phyloP scores from a whole-genome alignment of 53 echinoderm and acorn worm genomes.

The Holothuria leucospilota region DNA sequence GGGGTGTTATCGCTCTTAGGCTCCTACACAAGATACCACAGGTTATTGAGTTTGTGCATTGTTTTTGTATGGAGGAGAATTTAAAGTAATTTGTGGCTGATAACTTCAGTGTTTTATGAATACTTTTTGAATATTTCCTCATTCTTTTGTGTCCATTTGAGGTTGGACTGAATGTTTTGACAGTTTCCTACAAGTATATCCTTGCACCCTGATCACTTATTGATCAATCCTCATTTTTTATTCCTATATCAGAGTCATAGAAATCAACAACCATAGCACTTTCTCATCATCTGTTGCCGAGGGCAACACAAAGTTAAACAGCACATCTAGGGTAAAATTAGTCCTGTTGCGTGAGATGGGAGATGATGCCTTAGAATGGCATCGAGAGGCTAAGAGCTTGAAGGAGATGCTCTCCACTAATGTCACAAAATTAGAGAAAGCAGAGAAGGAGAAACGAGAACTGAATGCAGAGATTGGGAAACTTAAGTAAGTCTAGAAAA shows the following conservation, averaged over 20 bases:
- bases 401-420: background rate
- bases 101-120: too few species aligned
- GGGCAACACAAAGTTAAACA: slow-evolving; percentile 76
- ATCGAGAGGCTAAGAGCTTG: background rate
- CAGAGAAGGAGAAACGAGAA: background rate
- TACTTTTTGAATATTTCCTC: too few species aligned
- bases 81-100: too few species aligned
- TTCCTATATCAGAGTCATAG: slow-evolving; percentile 64
- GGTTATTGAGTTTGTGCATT: too few species aligned
- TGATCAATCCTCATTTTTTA: background rate
- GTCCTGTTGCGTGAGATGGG: slow-evolving; percentile 73
- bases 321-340: slow-evolving; percentile 63
- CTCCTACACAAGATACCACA: too few species aligned
- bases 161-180: too few species aligned
- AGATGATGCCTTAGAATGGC: slow-evolving; percentile 17
- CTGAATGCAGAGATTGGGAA: background rate
- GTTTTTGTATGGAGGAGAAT: too few species aligned
- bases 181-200: too few species aligned
- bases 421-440: background rate
- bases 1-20: too few species aligned
- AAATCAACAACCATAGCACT: slow-evolving; percentile 81
- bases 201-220: too few species aligned
- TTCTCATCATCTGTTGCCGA: slow-evolving; percentile 64
- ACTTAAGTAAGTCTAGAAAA: background rate
- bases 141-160: too few species aligned